Conservation (phyloP, 2,797 vertebrate species). For the Sus cebifrons region DNA sequence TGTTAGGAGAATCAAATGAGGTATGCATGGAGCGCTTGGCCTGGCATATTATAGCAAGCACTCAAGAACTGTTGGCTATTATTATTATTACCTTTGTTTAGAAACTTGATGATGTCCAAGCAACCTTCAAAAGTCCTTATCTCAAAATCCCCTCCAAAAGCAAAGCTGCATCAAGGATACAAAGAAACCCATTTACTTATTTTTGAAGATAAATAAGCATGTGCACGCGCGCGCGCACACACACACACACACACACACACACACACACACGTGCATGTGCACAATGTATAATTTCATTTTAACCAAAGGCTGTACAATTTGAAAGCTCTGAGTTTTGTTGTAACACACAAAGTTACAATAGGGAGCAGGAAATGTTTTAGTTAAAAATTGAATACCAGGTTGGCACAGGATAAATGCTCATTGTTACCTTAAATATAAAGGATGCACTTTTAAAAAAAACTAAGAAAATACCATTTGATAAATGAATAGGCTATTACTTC, state of each 20-base stretch:
- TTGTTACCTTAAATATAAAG: conserved; percentile 69
- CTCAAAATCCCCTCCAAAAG: conserved; percentile 38
- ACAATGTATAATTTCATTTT: conserved; percentile 40
- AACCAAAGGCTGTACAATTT: conserved; percentile 44
- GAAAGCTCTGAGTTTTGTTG: conserved; percentile 48
- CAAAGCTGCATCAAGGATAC: background rate
- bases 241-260: background rate
- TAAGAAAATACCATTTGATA: conserved; percentile 5
- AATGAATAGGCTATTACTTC: conserved; percentile 62
- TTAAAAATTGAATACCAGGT: conserved; percentile 63
- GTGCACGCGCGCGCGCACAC: too few species aligned
- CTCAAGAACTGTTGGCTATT: conserved; percentile 60
- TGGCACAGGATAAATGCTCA: background rate
- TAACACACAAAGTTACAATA: conserved; percentile 51
- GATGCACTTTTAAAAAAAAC: background rate
- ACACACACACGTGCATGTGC: background rate
- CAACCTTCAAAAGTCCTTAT: conserved; percentile 62
- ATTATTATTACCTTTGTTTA: conserved; percentile 46
- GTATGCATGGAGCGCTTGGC: background rate
- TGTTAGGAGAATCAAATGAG: conserved; percentile 66
- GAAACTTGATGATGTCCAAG: conserved; percentile 55
- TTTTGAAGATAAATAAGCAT: conserved; percentile 32
- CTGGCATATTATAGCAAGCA: background rate
- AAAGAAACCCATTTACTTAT: background rate
- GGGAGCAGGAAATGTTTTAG: conserved; percentile 1